Evolutionary conservation across 2,888 invertebrate species (phyloP), one percentile per base, ranked within the genome.

Genomic region (Myopa tessellatipennis): DNA sequence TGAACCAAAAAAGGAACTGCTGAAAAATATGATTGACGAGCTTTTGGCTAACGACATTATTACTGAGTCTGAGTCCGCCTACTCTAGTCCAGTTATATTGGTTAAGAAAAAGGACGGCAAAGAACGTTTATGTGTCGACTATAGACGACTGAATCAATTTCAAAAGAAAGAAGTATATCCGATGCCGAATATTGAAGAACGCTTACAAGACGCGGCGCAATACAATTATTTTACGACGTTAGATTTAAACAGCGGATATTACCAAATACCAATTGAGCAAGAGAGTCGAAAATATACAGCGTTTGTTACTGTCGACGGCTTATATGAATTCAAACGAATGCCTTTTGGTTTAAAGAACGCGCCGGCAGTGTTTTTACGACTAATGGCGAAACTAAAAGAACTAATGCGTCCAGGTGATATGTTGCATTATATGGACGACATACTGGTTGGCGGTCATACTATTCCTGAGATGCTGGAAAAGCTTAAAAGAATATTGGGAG

Each of bases 391-490:
- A 50, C n/a, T 79, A 7, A 69, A 78, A n/a, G 72, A 80, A 4
- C 60, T 55, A 6, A 67, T 74, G 2, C 4, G 34, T 10, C 45
- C 34, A 7, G 76, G 63, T 5, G 76, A 78, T 50, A 78, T 79
- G 79, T 58, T 80, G 7, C 78, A 79, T 68, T 81, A 81, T 65
- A 81, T 81, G 81, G 79, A 81, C 50, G 79, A 79, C 40, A 78
- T 80, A 10, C 50, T 80, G 7, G 40, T 79, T 40, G 76, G 76
- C 6, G 58, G 75, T 45, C 68, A 78, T 16, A 77, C 76, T 16
- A 36, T 61, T 4, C 38, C 60, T 3, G 78, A 80, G 63, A 78
- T 78, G 72, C 34, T 78, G 36, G 61, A 65, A 7, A 79, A 80
- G 52, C 38, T 78, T 38, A 40, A 40, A 26, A 70, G 76, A 12